Evolutionary conservation across 1,140 invertebrate genomes (phyloP).

Genomic region (Diprion similis): DNA sequence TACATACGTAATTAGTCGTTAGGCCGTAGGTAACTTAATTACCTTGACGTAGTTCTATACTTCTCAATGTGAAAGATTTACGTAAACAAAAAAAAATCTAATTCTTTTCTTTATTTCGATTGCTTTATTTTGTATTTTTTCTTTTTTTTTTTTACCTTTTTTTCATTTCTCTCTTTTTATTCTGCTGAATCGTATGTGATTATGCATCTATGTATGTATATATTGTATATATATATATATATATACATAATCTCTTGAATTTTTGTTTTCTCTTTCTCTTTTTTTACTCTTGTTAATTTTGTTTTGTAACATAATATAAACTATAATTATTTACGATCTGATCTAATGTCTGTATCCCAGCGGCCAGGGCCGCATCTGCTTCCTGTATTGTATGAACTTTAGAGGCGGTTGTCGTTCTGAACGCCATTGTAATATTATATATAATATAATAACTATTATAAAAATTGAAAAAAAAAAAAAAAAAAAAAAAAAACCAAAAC

Average conservation of each 20-base stretch:
- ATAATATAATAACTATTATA: constrained; percentile 44
- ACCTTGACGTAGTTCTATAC: constrained; percentile 2
- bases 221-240: background rate
- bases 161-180: too few relatives aligned
- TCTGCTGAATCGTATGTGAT: background rate
- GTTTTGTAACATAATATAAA: constrained; percentile 59
- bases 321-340: constrained; percentile 51
- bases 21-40: constrained; percentile 7
- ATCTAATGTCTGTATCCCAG: constrained; percentile 48
- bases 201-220: background rate
- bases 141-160: too few relatives aligned
- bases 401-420: constrained; percentile 54
- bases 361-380: constrained; percentile 52
- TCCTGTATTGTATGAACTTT: constrained; percentile 41
- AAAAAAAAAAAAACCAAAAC: background rate
- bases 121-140: too few relatives aligned
- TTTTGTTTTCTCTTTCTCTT: background rate
- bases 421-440: constrained; percentile 59
- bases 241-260: background rate
- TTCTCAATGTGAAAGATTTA: constrained; percentile 50
- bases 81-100: constrained; percentile 27
- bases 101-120: background rate
- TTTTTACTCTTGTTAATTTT: constrained; percentile 39
- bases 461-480: constrained; percentile 43
- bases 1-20: background rate